phyloP scores from a whole-genome alignment of 1,140 invertebrate genomes.

The Lordiphosa clarofinis region DNA sequence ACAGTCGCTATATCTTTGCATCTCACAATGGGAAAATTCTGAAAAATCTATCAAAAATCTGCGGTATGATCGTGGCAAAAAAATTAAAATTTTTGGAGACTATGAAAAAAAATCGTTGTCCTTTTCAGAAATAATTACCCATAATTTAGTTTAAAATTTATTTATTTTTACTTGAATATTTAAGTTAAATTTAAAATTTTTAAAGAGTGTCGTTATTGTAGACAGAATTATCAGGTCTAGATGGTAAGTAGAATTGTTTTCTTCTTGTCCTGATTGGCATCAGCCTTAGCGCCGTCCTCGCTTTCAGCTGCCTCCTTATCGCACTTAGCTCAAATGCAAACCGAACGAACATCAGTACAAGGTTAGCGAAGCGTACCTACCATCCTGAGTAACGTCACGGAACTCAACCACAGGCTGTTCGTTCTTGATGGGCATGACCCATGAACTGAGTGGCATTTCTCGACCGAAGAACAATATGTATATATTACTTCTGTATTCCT shows the following conservation, averaged over 20 bases:
- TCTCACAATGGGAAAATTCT: too few species aligned
- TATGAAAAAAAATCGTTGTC: too few species aligned
- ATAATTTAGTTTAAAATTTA: too few species aligned
- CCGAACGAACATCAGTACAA: constrained; percentile 91
- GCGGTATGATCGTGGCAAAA: too few species aligned
- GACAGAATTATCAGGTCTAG: constrained; percentile 59
- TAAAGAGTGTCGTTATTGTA: constrained; percentile 66
- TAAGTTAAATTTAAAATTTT: too few species aligned
- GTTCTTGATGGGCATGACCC: constrained; percentile 91
- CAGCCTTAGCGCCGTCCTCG: constrained; percentile 90
- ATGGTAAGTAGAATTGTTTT: constrained; percentile 48
- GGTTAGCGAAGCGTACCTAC: constrained; percentile 90
- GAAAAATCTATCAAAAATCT: too few species aligned
- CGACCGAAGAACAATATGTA: constrained; percentile 95
- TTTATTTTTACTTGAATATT: too few species aligned
- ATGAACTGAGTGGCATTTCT: constrained; percentile 94
- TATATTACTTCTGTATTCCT: constrained; percentile 97
- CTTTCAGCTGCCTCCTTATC: constrained; percentile 97
- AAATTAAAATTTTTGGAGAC: too few species aligned
- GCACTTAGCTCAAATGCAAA: constrained; percentile 95
- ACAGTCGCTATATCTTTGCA: too few species aligned
- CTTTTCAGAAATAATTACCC: too few species aligned
- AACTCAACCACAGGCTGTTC: constrained; percentile 87
- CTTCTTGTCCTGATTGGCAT: constrained; percentile 81
- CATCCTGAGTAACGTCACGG: constrained; percentile 91